Evolutionary conservation across 2,113 vertebrate species (phyloP).

Genomic region (Menura novaehollandiae): DNA sequence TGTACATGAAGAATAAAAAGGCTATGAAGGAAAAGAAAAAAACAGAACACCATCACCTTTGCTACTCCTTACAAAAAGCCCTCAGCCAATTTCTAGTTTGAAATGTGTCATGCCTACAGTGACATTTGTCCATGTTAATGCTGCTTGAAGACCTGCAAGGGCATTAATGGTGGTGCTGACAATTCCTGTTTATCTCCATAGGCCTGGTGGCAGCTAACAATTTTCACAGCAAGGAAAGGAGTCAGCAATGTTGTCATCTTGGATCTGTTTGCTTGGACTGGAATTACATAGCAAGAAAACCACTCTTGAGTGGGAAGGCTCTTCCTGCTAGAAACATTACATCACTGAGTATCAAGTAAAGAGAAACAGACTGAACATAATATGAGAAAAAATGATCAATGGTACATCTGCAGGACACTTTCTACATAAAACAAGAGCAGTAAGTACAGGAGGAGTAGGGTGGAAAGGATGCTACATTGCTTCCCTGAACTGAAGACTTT

Average conservation of each 20-base stretch:
- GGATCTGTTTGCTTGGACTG: neutral
- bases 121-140: constrained; percentile 3
- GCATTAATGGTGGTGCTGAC: constrained; percentile 14
- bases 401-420: neutral
- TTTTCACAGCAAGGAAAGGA: constrained; percentile 6
- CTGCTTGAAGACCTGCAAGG: constrained; percentile 5
- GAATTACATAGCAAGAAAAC: neutral
- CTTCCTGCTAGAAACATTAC: neutral
- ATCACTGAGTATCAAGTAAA: neutral
- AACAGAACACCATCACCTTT: neutral
- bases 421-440: neutral
- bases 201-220: constrained; percentile 27
- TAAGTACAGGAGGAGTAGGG: neutral
- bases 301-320: neutral
- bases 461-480: neutral
- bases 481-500: neutral
- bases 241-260: constrained; percentile 23
- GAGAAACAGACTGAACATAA: neutral
- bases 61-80: neutral
- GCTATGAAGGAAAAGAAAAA: neutral
- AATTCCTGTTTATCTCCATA: constrained; percentile 2
- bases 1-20: neutral
- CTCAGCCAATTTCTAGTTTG: neutral
- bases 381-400: neutral
- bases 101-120: neutral